These are phyloP conservation scores for Cassiopea andromeda DNA, from an alignment of 30 jellyfish, hydroid and myxozoan species.

Conservation along the genomic window DNA sequence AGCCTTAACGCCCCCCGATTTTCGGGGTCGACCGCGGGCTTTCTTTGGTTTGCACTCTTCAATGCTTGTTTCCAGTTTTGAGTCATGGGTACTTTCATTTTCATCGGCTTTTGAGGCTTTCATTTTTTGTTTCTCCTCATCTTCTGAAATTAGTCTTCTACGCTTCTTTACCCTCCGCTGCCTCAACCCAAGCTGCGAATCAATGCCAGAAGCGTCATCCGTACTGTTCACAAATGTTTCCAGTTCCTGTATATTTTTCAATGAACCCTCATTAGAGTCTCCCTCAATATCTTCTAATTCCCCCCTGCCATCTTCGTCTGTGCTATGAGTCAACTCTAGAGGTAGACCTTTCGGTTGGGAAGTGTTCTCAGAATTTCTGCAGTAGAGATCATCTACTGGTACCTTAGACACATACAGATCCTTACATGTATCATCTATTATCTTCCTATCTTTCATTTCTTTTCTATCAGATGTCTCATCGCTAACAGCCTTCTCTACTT, in stretches of 20 bases:
- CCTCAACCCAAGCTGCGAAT: slow-evolving; percentile 36
- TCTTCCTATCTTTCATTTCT: neutral
- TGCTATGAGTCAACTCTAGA: neutral
- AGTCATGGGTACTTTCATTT: neutral
- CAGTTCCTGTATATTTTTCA: neutral
- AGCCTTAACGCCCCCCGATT: slow-evolving; percentile 10
- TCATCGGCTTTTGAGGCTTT: slow-evolving; percentile 34
- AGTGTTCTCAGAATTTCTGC: neutral
- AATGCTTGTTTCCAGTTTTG: neutral
- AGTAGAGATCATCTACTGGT: neutral
- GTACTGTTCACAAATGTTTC: neutral
- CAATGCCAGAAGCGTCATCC: neutral
- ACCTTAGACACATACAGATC: neutral
- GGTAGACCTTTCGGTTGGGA: neutral
- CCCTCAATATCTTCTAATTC: neutral
- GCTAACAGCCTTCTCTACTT: neutral
- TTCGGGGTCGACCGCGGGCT: slow-evolving; percentile 68
- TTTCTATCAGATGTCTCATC: neutral
- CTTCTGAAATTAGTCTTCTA: slow-evolving; percentile 47
- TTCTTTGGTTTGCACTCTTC: slow-evolving; percentile 32
- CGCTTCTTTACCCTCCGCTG: slow-evolving; percentile 46
- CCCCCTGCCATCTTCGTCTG: neutral
- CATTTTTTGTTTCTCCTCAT: slow-evolving; percentile 1
- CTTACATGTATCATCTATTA: neutral
- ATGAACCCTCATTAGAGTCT: neutral